These are phyloP conservation scores for Atta texana DNA, from an alignment of 1,140 invertebrate genomes.

Conservation along the genomic window DNA sequence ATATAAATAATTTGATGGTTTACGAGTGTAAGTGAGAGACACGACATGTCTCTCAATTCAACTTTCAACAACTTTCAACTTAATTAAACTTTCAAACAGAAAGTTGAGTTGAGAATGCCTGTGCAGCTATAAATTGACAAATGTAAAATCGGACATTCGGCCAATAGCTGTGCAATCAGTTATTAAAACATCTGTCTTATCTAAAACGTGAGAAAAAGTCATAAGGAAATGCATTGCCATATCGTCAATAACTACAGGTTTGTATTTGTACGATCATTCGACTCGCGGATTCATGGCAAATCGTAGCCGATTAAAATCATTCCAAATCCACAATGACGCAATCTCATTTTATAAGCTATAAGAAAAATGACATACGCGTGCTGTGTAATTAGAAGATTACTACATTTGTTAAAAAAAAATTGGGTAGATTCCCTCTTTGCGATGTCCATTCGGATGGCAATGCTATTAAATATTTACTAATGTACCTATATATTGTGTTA, in stretches of 20 bases:
- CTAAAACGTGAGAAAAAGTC: neutral
- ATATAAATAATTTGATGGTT: slow-evolving; percentile 19
- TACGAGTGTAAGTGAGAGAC: slow-evolving; percentile 25
- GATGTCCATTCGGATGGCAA: slow-evolving; percentile 63
- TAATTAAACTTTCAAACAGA: slow-evolving; percentile 44
- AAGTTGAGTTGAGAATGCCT: slow-evolving; percentile 35
- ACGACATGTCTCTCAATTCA: slow-evolving; percentile 23
- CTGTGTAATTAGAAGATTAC: slow-evolving; percentile 41
- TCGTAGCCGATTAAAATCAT: slow-evolving; percentile 17
- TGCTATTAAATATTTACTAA: slow-evolving; percentile 80
- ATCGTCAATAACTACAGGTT: slow-evolving; percentile 5
- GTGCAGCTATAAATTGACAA: neutral
- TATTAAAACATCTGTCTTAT: slow-evolving; percentile 19
- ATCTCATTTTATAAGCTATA: slow-evolving; percentile 57
- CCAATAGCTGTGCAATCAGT: slow-evolving; percentile 21
- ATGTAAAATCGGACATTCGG: slow-evolving; percentile 24
- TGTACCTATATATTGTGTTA: slow-evolving; percentile 76
- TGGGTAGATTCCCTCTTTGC: slow-evolving; percentile 58
- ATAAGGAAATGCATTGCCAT: neutral
- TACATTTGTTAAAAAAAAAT: slow-evolving; percentile 56
- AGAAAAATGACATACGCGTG: slow-evolving; percentile 24
- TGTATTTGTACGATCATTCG: slow-evolving; percentile 16
- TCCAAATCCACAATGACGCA: slow-evolving; percentile 23
- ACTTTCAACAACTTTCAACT: neutral
- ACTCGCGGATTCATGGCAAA: slow-evolving; percentile 25